phyloP scores from a whole-genome alignment of 2,888 invertebrate genomes.

The Acleris laterana region DNA sequence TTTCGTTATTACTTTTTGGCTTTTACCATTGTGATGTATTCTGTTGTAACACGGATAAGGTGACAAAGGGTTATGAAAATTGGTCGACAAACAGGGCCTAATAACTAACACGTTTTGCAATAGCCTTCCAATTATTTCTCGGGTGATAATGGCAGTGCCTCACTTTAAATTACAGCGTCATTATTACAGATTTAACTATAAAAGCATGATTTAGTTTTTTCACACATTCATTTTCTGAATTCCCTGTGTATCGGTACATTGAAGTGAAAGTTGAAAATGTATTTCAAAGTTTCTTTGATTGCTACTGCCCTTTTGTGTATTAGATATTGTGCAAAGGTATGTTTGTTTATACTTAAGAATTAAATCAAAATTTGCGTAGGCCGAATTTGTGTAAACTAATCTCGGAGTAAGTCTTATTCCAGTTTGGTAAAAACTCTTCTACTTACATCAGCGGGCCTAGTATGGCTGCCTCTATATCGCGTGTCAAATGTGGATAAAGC shows the following conservation, averaged over 20 bases:
- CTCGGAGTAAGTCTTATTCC: too few relatives aligned
- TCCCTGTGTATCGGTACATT: constrained; percentile 14
- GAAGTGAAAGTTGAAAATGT: constrained; percentile 13
- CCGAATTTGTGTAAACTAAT: too few relatives aligned
- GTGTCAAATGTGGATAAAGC: too few relatives aligned
- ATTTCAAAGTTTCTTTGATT: constrained; percentile 13
- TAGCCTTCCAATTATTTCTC: constrained; percentile 30
- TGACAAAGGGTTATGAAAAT: constrained; percentile 14
- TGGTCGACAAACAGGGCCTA: constrained; percentile 24
- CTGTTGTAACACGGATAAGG: constrained; percentile 10
- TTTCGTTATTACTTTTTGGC: too few relatives aligned
- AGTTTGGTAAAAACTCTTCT: too few relatives aligned
- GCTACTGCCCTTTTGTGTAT: constrained; percentile 16
- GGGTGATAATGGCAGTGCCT: constrained; percentile 20
- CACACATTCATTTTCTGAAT: constrained; percentile 56
- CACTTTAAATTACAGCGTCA: constrained; percentile 11
- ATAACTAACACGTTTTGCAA: constrained; percentile 40
- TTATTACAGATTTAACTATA: constrained; percentile 43
- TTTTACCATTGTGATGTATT: background rate
- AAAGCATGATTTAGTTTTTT: constrained; percentile 49
- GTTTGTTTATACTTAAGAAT: background rate
- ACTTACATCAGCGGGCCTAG: too few relatives aligned
- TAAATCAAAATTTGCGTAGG: too few relatives aligned
- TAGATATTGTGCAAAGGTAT: constrained; percentile 30
- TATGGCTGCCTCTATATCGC: too few relatives aligned